Evolutionary conservation across 2,888 invertebrate genomes (phyloP).

Genomic region (Tolmerus cingulatus): DNA sequence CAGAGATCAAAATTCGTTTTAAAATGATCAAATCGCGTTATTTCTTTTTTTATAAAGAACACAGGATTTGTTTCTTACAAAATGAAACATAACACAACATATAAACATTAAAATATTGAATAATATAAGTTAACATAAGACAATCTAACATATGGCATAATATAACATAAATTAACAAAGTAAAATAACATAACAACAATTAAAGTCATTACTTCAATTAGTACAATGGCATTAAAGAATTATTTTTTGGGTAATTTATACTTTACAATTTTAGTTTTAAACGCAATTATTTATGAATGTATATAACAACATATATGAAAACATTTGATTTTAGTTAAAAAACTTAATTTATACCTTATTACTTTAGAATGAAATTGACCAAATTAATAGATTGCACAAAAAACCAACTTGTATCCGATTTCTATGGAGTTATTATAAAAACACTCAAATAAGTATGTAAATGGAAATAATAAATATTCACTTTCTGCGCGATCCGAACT

Average conservation of each 20-base stretch:
- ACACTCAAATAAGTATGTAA: not conserved
- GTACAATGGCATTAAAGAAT: not conserved
- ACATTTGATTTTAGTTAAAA: not conserved
- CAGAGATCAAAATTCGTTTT: not conserved
- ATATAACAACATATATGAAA: not conserved
- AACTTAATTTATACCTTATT: not conserved
- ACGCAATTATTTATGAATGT: not conserved
- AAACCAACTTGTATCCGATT: not conserved
- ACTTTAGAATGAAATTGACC: not conserved
- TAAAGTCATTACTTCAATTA: not conserved
- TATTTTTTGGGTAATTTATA: not conserved
- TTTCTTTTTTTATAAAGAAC: not conserved
- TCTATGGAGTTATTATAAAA: not conserved
- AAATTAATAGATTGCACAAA: not conserved
- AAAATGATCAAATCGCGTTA: not conserved
- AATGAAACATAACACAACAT: not conserved
- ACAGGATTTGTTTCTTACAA: not conserved
- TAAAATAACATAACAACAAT: not conserved
- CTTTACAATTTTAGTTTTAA: not conserved
- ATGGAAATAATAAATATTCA: not conserved
- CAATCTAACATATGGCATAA: not conserved
- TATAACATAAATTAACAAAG: not conserved
- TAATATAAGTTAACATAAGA: not conserved
- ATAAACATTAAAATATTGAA: not conserved
- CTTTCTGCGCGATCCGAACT: not conserved